A percentile compares a stretch with the other conserved stretches of the same genome.
phyloP scores from a whole-genome alignment of 2,797 vertebrate genomes.

The Epinephelus coioides region DNA sequence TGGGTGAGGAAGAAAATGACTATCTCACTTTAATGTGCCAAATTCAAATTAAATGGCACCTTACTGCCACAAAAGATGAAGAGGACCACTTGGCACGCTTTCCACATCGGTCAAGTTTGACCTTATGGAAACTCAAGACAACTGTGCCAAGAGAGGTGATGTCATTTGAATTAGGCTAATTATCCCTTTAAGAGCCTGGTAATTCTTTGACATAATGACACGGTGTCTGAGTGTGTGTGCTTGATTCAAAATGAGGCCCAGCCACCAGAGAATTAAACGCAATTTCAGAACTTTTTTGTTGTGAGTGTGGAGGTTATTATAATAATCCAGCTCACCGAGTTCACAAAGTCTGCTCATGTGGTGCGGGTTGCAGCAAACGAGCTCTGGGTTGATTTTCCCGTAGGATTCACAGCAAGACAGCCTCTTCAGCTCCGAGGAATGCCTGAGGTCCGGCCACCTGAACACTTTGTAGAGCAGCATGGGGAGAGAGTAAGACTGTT shows the following conservation, averaged over 20 bases:
- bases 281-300: slow-evolving; percentile 33
- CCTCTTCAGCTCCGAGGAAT: slow-evolving; percentile 95
- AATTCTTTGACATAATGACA: slow-evolving; percentile 60
- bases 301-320: background rate
- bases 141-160: slow-evolving; percentile 69
- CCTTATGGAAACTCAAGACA: slow-evolving; percentile 67
- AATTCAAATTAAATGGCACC: slow-evolving; percentile 13
- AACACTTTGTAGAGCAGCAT: slow-evolving; percentile 97
- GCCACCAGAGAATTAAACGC: slow-evolving; percentile 32
- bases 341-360: slow-evolving; percentile 98
- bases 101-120: slow-evolving; percentile 59
- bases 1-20: background rate
- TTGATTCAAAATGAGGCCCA: slow-evolving; percentile 21
- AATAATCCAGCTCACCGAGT: slow-evolving; percentile 87
- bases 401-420: slow-evolving; percentile 97
- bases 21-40: background rate
- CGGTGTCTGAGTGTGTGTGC: slow-evolving; percentile 24
- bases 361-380: slow-evolving; percentile 97
- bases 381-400: slow-evolving; percentile 93
- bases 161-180: slow-evolving; percentile 75
- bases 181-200: slow-evolving; percentile 41
- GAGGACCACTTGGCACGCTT: slow-evolving; percentile 42
- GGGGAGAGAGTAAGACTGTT: slow-evolving; percentile 92
- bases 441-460: slow-evolving; percentile 97
- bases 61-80: slow-evolving; percentile 11